phyloP scores from a whole-genome alignment of 2,113 vertebrate genomes.

The Toxostoma redivivum region DNA sequence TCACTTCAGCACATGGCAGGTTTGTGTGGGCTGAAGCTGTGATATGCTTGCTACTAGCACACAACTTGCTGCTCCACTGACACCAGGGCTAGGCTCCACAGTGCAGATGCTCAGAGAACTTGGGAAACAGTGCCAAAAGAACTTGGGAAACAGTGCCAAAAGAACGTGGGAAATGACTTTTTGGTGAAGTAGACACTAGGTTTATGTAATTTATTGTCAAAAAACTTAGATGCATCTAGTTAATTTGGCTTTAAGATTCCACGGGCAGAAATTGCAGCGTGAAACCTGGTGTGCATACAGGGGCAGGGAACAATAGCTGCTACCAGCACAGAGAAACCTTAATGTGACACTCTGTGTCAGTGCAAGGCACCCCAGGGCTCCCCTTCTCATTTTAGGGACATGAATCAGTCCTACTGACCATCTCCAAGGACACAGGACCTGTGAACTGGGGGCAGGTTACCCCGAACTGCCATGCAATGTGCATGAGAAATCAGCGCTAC shows the following conservation, averaged over 20 bases:
- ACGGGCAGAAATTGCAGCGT: neutral
- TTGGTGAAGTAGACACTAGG: neutral
- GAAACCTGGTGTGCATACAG: neutral
- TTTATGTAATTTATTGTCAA: neutral
- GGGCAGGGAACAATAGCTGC: neutral
- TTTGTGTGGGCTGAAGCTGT: neutral
- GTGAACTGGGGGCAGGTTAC: neutral
- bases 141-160: neutral
- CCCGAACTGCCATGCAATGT: slow-evolving; percentile 30
- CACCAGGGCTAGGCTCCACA: neutral
- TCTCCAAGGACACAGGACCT: neutral
- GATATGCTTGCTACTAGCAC: neutral
- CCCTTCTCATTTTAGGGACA: neutral
- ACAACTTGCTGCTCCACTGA: neutral
- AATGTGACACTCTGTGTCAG: neutral
- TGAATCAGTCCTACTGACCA: neutral
- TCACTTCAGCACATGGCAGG: neutral
- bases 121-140: neutral
- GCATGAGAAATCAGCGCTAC: slow-evolving; percentile 21
- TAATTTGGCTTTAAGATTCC: neutral
- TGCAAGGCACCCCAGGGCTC: neutral
- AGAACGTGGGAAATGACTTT: neutral
- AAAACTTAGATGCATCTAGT: neutral
- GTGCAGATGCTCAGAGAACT: neutral
- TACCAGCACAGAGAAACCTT: neutral